Percentiles rank a stretch among this genome's conserved stretches.
phyloP scores from a whole-genome alignment of 2,888 invertebrate species.

The Ochropleura plecta region DNA sequence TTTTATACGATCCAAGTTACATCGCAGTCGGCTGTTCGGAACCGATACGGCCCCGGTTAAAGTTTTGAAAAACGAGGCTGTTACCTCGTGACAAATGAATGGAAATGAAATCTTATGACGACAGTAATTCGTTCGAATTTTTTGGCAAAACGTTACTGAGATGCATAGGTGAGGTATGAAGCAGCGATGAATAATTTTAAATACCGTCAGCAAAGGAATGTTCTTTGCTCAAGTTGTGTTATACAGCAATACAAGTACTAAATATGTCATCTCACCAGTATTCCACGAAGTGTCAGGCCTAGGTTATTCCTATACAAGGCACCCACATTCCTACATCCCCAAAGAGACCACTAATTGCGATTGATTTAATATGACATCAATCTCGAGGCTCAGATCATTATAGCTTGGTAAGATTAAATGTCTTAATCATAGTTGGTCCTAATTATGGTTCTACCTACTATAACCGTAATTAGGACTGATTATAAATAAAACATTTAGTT shows the following conservation, averaged over 20 bases:
- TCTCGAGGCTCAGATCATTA: too few relatives aligned
- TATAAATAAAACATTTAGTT: too few relatives aligned
- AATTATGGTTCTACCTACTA: neutral
- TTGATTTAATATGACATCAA: neutral
- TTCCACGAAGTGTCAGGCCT: neutral
- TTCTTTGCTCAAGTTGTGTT: neutral
- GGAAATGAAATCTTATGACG: slow-evolving; percentile 54
- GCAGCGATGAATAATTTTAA: neutral
- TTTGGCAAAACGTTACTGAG: slow-evolving; percentile 1
- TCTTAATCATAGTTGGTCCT: neutral
- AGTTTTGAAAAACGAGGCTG: slow-evolving; percentile 67
- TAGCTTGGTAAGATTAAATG: too few relatives aligned
- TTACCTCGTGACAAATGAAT: slow-evolving; percentile 65
- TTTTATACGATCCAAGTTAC: slow-evolving; percentile 70
- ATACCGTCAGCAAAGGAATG: neutral
- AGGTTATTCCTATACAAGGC: neutral
- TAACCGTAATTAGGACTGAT: too few relatives aligned
- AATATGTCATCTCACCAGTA: neutral
- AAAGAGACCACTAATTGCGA: neutral
- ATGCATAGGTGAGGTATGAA: neutral
- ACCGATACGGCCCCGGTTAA: slow-evolving; percentile 58
- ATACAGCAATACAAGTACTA: neutral
- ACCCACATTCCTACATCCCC: neutral
- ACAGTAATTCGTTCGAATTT: slow-evolving; percentile 48
- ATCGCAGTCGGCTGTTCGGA: slow-evolving; percentile 54